phyloP scores from a whole-genome alignment of 1,140 invertebrate species.

The Schlechtendalia chinensis region DNA sequence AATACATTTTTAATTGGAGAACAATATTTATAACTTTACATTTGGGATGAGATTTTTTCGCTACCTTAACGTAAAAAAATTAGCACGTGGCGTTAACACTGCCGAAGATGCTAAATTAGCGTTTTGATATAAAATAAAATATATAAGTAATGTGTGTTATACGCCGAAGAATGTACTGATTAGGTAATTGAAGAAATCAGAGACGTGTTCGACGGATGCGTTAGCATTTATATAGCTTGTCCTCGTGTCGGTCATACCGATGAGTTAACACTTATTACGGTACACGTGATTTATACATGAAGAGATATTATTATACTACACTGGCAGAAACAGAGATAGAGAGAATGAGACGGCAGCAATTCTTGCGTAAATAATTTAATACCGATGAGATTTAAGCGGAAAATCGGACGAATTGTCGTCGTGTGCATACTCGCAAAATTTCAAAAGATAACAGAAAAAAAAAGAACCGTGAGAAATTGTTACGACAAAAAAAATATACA shows the following conservation, averaged over 20 bases:
- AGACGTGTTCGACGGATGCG: background rate
- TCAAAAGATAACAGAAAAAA: background rate
- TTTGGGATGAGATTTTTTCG: background rate
- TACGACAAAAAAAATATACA: background rate
- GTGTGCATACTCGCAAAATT: background rate
- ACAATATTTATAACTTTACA: background rate
- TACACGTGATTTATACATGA: background rate
- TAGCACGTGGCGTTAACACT: slow-evolving; percentile 2
- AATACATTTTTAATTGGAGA: background rate
- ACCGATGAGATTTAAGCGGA: no score
- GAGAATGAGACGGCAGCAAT: background rate
- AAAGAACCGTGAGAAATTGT: slow-evolving; percentile 8
- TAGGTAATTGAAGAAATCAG: slow-evolving; percentile 1
- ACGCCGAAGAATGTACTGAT: background rate
- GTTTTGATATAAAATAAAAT: background rate
- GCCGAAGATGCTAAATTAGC: background rate
- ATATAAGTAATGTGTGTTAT: background rate
- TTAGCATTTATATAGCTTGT: background rate
- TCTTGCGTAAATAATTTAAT: background rate
- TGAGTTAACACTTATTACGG: slow-evolving; percentile 4
- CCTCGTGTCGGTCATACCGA: slow-evolving; percentile 22
- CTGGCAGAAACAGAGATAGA: background rate
- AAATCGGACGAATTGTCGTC: background rate
- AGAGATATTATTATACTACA: background rate
- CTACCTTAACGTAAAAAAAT: background rate